Conservation (phyloP, 2,888 invertebrate genomes). For the Uropetala carovei region DNA sequence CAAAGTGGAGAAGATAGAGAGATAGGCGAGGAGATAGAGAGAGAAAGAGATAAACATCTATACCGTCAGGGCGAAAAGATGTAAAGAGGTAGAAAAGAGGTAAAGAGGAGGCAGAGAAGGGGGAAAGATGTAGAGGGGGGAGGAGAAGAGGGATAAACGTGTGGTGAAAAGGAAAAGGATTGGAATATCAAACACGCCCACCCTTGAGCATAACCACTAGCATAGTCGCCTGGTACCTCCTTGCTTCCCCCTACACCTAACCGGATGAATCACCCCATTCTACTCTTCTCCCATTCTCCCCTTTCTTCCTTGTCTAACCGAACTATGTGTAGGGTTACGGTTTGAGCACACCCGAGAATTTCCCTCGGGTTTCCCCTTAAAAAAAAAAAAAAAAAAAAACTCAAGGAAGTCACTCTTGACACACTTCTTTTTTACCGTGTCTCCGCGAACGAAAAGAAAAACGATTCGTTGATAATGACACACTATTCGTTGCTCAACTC, state of each 20-base stretch:
- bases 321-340: neutral
- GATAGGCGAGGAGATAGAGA: neutral
- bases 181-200: neutral
- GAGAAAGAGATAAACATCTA: neutral
- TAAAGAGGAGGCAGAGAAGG: too few species aligned
- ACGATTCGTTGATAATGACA: constrained; percentile 10
- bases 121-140: too few species aligned
- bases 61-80: neutral
- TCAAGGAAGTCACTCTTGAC: neutral
- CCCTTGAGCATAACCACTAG: too few species aligned
- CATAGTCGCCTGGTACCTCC: neutral
- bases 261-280: constrained; percentile 5
- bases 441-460: neutral
- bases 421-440: neutral
- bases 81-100: neutral
- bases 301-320: neutral
- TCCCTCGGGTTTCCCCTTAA: neutral
- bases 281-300: neutral
- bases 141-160: neutral
- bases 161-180: neutral
- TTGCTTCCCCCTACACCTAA: neutral
- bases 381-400: neutral
- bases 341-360: neutral
- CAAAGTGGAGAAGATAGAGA: too few species aligned
- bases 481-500: neutral